Evolutionary conservation across 2,888 invertebrate species (phyloP).

Genomic region (Megamerina dolium): DNA sequence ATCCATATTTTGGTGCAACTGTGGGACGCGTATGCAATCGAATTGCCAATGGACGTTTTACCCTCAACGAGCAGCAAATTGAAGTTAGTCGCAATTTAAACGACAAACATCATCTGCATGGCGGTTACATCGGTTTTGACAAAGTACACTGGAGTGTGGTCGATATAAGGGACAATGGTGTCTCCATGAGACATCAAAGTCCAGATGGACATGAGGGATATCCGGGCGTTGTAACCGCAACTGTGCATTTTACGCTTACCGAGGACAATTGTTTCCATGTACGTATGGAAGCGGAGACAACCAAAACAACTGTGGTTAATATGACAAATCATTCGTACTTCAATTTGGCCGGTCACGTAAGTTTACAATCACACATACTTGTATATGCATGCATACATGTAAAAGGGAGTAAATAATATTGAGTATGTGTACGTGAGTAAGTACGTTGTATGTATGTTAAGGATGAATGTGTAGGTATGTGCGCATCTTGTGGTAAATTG

Average conservation of each 20-base stretch:
- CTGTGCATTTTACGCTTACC: slow-evolving; percentile 64
- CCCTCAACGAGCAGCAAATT: slow-evolving; percentile 61
- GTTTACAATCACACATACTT: slow-evolving; percentile 17
- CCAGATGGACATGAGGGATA: slow-evolving; percentile 80
- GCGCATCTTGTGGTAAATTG: too few species aligned
- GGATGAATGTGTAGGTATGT: too few species aligned
- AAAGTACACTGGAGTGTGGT: slow-evolving; percentile 63
- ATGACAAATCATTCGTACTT: slow-evolving; percentile 86
- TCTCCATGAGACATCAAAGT: slow-evolving; percentile 70
- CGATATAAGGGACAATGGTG: slow-evolving; percentile 36
- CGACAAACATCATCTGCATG: slow-evolving; percentile 69
- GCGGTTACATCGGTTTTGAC: slow-evolving; percentile 78
- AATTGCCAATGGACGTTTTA: slow-evolving; percentile 66
- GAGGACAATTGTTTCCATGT: slow-evolving; percentile 69
- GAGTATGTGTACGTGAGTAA: neutral
- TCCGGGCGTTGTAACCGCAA: slow-evolving; percentile 74
- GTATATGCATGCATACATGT: too few species aligned
- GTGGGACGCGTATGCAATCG: slow-evolving; percentile 84
- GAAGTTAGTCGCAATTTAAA: slow-evolving; percentile 68
- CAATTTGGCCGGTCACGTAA: slow-evolving; percentile 80
- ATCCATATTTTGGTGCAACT: slow-evolving; percentile 82
- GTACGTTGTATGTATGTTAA: neutral
- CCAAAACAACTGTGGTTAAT: slow-evolving; percentile 77
- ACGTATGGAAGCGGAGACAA: slow-evolving; percentile 67
- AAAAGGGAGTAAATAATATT: too few species aligned